A percentile compares a stretch with the other conserved stretches of the same genome.
Conservation (phyloP, 2,888 invertebrate species). For the Galerucella pusilla region DNA sequence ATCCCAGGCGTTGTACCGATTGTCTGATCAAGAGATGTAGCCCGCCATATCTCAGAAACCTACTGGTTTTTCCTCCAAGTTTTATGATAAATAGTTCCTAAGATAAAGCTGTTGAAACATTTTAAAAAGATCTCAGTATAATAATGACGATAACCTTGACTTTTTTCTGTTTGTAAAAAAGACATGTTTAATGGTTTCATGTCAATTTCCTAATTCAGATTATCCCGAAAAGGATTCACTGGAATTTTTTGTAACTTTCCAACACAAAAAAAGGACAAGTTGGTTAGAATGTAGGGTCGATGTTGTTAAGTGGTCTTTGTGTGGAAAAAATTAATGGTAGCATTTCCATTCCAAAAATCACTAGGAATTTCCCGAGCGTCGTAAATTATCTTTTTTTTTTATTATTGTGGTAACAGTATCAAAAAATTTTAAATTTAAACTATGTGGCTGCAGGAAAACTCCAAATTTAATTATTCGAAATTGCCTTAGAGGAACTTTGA, state of each 20-base stretch:
- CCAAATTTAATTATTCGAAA: conserved; percentile 6
- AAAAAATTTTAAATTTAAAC: background rate
- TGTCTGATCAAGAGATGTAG: no score
- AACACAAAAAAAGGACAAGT: background rate
- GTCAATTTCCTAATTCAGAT: conserved; percentile 12
- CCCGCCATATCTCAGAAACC: no score
- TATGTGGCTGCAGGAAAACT: background rate
- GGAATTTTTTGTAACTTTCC: background rate
- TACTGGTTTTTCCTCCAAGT: no score
- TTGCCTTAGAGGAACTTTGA: conserved; percentile 1
- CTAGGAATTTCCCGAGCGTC: background rate
- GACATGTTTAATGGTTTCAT: conserved; percentile 10
- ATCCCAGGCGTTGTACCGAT: no score
- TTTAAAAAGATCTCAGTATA: conserved; percentile 16
- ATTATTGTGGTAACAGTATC: background rate
- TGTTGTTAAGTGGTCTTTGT: background rate
- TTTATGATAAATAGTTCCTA: no score
- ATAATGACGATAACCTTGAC: conserved; percentile 4
- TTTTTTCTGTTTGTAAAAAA: conserved; percentile 14
- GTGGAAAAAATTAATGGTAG: background rate
- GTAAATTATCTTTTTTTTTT: background rate
- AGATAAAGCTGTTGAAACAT: background rate
- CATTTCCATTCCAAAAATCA: background rate
- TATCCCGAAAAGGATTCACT: background rate
- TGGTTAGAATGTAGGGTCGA: background rate